phyloP scores from a whole-genome alignment of 2,888 invertebrate genomes.

The Trissoscelio sp. region DNA sequence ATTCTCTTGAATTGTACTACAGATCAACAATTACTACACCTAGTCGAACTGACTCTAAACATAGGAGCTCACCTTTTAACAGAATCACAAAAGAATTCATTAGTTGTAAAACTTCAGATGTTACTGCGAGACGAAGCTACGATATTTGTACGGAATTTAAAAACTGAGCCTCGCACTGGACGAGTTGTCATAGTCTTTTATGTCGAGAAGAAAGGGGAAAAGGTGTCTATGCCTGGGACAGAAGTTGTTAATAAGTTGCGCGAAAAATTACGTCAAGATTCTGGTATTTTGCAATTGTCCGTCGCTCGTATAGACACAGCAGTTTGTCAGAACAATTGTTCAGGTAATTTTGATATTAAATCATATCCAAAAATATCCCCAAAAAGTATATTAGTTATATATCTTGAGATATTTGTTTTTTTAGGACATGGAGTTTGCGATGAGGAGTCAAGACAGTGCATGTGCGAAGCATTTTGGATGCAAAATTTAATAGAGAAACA shows the following conservation, averaged over 20 bases:
- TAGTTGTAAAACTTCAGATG: slow-evolving; percentile 92
- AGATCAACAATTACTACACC: slow-evolving; percentile 89
- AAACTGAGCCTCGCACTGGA: slow-evolving; percentile 84
- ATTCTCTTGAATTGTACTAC: slow-evolving; percentile 72
- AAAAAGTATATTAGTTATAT: no score
- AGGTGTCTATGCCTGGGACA: slow-evolving; percentile 85
- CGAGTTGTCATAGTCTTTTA: slow-evolving; percentile 87
- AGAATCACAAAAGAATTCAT: slow-evolving; percentile 89
- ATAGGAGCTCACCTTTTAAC: slow-evolving; percentile 88
- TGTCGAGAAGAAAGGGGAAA: slow-evolving; percentile 85
- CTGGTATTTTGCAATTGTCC: slow-evolving; percentile 89
- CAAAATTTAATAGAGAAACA: slow-evolving; percentile 89
- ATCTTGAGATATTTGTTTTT: slow-evolving; percentile 4
- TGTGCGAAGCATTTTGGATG: slow-evolving; percentile 99
- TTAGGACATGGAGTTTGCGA: slow-evolving; percentile 93
- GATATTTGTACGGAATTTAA: slow-evolving; percentile 83
- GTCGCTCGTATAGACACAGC: slow-evolving; percentile 91
- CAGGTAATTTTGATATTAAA: slow-evolving; percentile 84
- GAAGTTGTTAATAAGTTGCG: slow-evolving; percentile 88
- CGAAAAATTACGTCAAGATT: slow-evolving; percentile 88
- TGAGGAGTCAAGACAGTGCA: slow-evolving; percentile 91
- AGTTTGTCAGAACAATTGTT: slow-evolving; percentile 96
- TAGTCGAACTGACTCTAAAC: slow-evolving; percentile 92
- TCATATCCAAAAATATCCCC: no score
- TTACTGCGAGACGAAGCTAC: slow-evolving; percentile 90